Base-by-base conservation (phyloP, 1,140 invertebrate genomes). In the Rhagoletis pomonella region DNA sequence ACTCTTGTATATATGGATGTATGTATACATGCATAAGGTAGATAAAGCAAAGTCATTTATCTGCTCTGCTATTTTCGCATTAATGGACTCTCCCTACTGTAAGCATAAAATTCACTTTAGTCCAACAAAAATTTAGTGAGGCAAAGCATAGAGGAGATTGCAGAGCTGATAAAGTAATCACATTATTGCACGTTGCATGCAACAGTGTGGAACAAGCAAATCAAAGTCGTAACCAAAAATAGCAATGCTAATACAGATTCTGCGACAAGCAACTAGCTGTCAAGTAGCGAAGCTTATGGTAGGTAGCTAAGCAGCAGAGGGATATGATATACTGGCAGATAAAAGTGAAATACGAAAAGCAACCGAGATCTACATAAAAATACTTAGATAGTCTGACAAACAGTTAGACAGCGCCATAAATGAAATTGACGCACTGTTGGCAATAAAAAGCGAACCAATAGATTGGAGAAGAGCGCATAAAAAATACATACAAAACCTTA, bases 151-250 rank as follows among this genome's bases (percentile, higher is more conserved):
- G 47, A 7, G 4, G 44, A 50, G 69, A 77, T 77, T 77, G 19
- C 44, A 14, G 29, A 77, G 69, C n/a, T 50, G 42, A 44, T 77
- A 77, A 47, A 77, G 42, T 50, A 77, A 77, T 77, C 42, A 77
- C 69, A 77, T 77, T 77, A 77, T 19, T 44, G 10, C 17, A 17
- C 39, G 29, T 77, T 77, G 69, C 69, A 77, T 77, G 69, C 69
- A 77, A 50, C 69, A 77, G 69, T 47, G 69, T 77, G 42, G 69
- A 77, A 50, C 42, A 50, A 77, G 44, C 69, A 77, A 77, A 77
- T 77, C 69, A 77, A 47, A 77, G 44, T n/a, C 69, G 69, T 77
- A 77, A 50, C 69, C 39, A 29, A 44, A 77, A 77, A 77, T 44
- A 77, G 42, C 12, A 47, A 50, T 50, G 42, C 69, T 39, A 47